phyloP scores from a whole-genome alignment of 1,140 invertebrate species.

The Cyrtorhinus lividipennis region DNA sequence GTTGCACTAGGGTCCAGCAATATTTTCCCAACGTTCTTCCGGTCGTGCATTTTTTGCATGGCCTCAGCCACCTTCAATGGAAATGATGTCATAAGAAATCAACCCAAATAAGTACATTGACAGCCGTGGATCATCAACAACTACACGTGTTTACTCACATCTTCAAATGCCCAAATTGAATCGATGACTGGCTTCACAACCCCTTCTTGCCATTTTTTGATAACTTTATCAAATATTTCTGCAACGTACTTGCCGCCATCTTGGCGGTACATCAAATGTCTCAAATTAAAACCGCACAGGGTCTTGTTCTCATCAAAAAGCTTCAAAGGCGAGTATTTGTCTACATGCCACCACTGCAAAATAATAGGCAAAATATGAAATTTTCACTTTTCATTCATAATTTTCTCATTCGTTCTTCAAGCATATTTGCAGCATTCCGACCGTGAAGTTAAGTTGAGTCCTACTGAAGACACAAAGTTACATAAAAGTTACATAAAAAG shows the following conservation, averaged over 20 bases:
- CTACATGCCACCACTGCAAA: slow-evolving; percentile 77
- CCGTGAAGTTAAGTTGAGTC: no score
- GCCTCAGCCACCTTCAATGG: slow-evolving; percentile 57
- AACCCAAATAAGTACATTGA: not conserved
- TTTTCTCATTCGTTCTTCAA: no score
- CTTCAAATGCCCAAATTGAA: slow-evolving; percentile 73
- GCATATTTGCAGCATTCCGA: no score
- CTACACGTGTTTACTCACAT: slow-evolving; percentile 51
- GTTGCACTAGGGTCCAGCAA: slow-evolving; percentile 63
- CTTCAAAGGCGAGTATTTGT: slow-evolving; percentile 75
- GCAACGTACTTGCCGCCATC: slow-evolving; percentile 53
- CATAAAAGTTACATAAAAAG: no score
- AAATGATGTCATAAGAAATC: not conserved
- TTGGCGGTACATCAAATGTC: slow-evolving; percentile 68
- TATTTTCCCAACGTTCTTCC: slow-evolving; percentile 80
- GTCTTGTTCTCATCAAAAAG: slow-evolving; percentile 79
- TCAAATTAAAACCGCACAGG: slow-evolving; percentile 65
- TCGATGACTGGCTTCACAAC: slow-evolving; percentile 70
- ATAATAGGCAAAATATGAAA: slow-evolving; percentile 10
- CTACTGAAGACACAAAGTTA: no score
- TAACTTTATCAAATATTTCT: slow-evolving; percentile 51
- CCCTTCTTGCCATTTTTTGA: slow-evolving; percentile 56
- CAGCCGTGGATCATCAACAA: not conserved
- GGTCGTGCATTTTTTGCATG: slow-evolving; percentile 84
- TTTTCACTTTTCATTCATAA: no score